These are phyloP conservation scores for Drosophila willistoni DNA, from an alignment of 1,140 invertebrate species.

Conservation along the genomic window DNA sequence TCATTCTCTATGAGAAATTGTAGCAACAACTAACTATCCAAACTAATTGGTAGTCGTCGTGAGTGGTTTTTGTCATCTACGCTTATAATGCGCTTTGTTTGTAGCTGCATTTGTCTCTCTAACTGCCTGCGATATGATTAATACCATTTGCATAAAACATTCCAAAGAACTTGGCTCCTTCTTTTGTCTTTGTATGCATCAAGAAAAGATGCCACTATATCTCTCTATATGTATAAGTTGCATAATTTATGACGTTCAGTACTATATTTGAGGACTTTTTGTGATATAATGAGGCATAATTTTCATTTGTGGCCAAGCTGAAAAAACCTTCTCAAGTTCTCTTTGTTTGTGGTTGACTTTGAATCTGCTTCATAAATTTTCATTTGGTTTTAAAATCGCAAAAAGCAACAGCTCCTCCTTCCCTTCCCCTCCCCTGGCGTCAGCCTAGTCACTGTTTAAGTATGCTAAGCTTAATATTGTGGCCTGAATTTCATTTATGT, in stretches of 20 bases:
- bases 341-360: conserved; percentile 39
- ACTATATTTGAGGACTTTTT: conserved; percentile 15
- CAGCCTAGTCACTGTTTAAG: conserved; percentile 27
- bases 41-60: conserved; percentile 21
- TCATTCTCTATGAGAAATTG: conserved; percentile 37
- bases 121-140: conserved; percentile 35
- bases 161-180: neutral
- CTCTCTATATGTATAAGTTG: conserved; percentile 25
- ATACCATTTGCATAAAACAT: conserved; percentile 34
- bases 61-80: conserved; percentile 17
- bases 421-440: neutral
- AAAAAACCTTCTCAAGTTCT: conserved; percentile 53
- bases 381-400: conserved; percentile 61
- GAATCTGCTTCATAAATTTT: conserved; percentile 70
- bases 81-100: conserved; percentile 32
- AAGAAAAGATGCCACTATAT: neutral
- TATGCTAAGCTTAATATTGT: conserved; percentile 47
- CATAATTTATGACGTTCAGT: conserved; percentile 51
- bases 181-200: neutral
- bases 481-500: conserved; percentile 56
- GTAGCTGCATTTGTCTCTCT: conserved; percentile 22
- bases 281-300: conserved; percentile 71
- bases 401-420: conserved; percentile 16
- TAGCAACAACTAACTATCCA: conserved; percentile 4
- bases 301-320: conserved; percentile 55